Evolutionary conservation across 1,140 invertebrate species (phyloP).

Genomic region (Copidosoma floridanum): DNA sequence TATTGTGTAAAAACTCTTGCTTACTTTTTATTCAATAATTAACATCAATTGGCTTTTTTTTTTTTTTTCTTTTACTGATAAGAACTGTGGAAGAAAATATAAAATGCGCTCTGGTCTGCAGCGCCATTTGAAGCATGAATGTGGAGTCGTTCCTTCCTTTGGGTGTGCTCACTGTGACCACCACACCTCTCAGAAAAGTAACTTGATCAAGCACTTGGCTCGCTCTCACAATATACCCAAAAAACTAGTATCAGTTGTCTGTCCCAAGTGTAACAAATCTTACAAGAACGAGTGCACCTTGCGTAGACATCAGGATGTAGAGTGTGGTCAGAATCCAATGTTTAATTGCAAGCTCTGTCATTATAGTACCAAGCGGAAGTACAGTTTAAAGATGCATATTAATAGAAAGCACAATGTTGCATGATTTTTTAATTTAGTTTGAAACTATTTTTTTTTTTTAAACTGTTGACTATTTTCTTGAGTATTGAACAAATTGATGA

Average conservation of each 20-base stretch:
- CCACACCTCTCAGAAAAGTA: background rate
- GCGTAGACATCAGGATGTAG: constrained; percentile 19
- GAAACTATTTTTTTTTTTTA: too few species aligned
- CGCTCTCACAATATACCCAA: background rate
- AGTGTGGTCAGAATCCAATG: constrained; percentile 45
- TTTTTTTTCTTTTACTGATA: too few species aligned
- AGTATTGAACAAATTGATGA: too few species aligned
- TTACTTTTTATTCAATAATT: too few species aligned
- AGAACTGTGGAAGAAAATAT: constrained; percentile 50
- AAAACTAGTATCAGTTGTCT: background rate
- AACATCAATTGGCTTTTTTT: too few species aligned
- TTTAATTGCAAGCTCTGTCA: constrained; percentile 46
- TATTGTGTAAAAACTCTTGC: too few species aligned
- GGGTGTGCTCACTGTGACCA: background rate
- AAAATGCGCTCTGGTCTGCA: constrained; percentile 38
- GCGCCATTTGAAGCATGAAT: constrained; percentile 54
- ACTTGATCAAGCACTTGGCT: background rate
- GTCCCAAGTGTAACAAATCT: constrained; percentile 40
- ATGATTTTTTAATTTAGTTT: too few species aligned
- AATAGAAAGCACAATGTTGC: too few species aligned
- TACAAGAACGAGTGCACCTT: constrained; percentile 44
- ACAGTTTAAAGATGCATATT: too few species aligned
- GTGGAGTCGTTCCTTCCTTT: constrained; percentile 52
- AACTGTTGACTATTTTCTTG: too few species aligned
- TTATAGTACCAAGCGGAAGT: constrained; percentile 37